Conservation (phyloP, 2,113 vertebrate genomes). For the Pholis gunnellus region DNA sequence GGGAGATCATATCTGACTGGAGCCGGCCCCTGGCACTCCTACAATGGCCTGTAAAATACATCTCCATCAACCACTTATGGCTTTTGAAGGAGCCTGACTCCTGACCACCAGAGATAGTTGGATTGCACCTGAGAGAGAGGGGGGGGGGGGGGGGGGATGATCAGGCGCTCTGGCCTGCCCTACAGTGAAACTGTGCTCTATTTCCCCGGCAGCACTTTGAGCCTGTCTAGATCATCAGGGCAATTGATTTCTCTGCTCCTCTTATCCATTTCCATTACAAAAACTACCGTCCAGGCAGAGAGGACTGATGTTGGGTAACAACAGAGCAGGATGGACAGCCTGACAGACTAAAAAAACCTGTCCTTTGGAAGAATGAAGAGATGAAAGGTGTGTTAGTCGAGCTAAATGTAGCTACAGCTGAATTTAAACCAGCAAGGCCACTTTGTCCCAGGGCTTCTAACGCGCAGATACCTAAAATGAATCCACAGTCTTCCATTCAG, state of each 20-base stretch:
- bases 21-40: slow-evolving; percentile 59
- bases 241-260: slow-evolving; percentile 66
- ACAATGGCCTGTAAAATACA: slow-evolving; percentile 74
- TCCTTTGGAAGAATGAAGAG: slow-evolving; percentile 24
- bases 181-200: slow-evolving; percentile 44
- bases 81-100: slow-evolving; percentile 73
- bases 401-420: slow-evolving; percentile 12
- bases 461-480: not conserved
- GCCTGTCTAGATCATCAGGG: slow-evolving; percentile 46
- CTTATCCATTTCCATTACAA: slow-evolving; percentile 64
- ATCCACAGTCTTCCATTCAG: not conserved
- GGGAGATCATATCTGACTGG: slow-evolving; percentile 73
- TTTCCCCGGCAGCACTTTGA: slow-evolving; percentile 49
- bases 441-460: not conserved
- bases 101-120: slow-evolving; percentile 77
- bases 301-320: slow-evolving; percentile 56
- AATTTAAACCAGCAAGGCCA: slow-evolving; percentile 1
- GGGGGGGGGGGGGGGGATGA: not conserved
- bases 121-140: slow-evolving; percentile 59
- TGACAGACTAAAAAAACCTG: slow-evolving; percentile 21
- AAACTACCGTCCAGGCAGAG: slow-evolving; percentile 32
- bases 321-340: slow-evolving; percentile 34
- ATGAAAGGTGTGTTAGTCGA: slow-evolving; percentile 16
- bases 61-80: slow-evolving; percentile 80
- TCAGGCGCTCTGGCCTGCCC: slow-evolving; percentile 45